Evolutionary conservation across 1,140 invertebrate genomes (phyloP).

Genomic region (Spodoptera frugiperda): DNA sequence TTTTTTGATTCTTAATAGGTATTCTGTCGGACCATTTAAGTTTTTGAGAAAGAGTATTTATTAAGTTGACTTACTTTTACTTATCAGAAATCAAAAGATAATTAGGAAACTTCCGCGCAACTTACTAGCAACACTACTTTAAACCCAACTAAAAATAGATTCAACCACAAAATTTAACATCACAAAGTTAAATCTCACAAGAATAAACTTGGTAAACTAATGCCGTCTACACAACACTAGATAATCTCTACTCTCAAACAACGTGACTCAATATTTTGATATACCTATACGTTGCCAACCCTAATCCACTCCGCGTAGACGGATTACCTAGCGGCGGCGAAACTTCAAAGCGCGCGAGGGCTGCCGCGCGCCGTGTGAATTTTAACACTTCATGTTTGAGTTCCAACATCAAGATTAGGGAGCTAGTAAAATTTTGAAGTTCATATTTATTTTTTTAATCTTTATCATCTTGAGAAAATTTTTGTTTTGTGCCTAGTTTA

Average conservation of each 20-base stretch:
- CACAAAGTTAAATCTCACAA: background rate
- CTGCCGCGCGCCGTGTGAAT: constrained; percentile 55
- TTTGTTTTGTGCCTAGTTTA: background rate
- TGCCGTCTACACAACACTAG: constrained; percentile 12
- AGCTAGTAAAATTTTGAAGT: constrained; percentile 40
- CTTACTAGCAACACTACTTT: no score
- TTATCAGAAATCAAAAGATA: no score
- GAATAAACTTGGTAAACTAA: background rate
- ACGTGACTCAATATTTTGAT: constrained; percentile 41
- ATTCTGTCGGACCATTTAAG: no score
- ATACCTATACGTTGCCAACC: constrained; percentile 35
- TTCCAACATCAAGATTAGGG: constrained; percentile 26
- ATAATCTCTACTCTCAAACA: constrained; percentile 27
- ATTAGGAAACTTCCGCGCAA: no score
- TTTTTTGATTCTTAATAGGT: no score
- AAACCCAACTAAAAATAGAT: background rate
- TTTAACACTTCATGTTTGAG: constrained; percentile 53
- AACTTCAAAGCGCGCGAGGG: constrained; percentile 58
- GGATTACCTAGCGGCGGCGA: constrained; percentile 58
- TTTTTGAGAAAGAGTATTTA: no score
- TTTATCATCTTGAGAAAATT: constrained; percentile 28
- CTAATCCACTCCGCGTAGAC: constrained; percentile 48
- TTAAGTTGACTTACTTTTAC: no score
- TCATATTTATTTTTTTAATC: constrained; percentile 14
- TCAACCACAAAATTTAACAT: background rate